A percentile compares a stretch with the other conserved stretches of the same genome.
phyloP scores from a whole-genome alignment of 35 echinoderm and acorn worm genomes.

The Lytechinus variegatus region DNA sequence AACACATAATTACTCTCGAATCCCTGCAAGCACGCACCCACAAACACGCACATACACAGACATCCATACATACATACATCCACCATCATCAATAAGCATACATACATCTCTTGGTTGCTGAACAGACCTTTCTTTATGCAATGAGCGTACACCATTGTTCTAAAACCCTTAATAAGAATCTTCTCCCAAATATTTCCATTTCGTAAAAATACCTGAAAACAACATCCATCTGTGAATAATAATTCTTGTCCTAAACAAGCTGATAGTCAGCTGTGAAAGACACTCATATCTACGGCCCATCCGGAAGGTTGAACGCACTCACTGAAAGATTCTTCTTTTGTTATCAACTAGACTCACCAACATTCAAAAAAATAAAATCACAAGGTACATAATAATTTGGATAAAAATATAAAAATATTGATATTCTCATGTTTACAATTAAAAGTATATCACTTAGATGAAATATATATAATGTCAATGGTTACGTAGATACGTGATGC shows the following conservation, averaged over 20 bases:
- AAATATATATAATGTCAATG: constrained; percentile 58
- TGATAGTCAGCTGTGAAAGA: constrained; percentile 51
- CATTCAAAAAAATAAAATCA: constrained; percentile 54
- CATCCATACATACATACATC: constrained; percentile 15
- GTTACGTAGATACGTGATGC: constrained; percentile 15
- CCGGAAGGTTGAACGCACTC: constrained; percentile 30
- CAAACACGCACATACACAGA: constrained; percentile 21
- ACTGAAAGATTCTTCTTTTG: constrained; percentile 28
- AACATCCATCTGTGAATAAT: constrained; percentile 3
- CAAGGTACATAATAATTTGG: constrained; percentile 60
- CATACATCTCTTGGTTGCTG: background rate
- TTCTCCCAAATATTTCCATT: background rate
- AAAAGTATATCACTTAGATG: constrained; percentile 47
- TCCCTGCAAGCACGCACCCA: constrained; percentile 13
- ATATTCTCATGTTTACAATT: constrained; percentile 46
- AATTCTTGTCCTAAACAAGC: constrained; percentile 32
- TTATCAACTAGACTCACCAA: constrained; percentile 37
- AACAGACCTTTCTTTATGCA: constrained; percentile 46
- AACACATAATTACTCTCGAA: constrained; percentile 30
- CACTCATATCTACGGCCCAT: constrained; percentile 46
- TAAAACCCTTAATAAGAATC: background rate
- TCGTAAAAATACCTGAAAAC: constrained; percentile 39
- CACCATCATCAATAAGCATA: background rate
- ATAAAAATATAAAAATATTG: constrained; percentile 57
- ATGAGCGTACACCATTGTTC: background rate